Percentiles rank a stretch among this genome's conserved stretches.
Conservation (phyloP, 2,888 invertebrate species). For the Dolomedes plantarius region DNA sequence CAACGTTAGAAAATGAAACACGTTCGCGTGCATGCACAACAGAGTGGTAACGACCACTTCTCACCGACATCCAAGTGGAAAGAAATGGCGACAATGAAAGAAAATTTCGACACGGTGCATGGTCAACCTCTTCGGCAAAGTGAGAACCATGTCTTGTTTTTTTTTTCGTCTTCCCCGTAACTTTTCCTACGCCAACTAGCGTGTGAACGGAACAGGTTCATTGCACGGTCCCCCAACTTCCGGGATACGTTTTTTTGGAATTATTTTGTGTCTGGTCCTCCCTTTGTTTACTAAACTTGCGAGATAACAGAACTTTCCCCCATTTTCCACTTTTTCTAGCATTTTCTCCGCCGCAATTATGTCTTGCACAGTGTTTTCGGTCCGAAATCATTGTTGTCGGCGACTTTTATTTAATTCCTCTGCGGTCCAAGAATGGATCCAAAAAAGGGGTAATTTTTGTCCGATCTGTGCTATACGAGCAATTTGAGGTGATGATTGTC, state of each 20-base stretch:
- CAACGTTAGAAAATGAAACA: background rate
- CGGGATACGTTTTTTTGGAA: slow-evolving; percentile 19
- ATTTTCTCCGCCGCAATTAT: background rate
- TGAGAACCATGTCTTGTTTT: background rate
- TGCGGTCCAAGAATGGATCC: too few species aligned
- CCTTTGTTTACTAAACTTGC: background rate
- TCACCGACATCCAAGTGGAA: background rate
- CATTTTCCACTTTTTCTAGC: background rate
- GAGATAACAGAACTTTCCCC: background rate
- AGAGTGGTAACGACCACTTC: background rate
- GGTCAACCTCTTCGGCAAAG: background rate
- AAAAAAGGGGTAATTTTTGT: too few species aligned
- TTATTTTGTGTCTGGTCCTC: slow-evolving; percentile 5
- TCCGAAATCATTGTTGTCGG: background rate
- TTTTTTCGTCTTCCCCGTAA: background rate
- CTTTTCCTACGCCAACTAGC: slow-evolving; percentile 21
- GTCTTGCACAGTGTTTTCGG: background rate
- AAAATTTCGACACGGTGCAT: slow-evolving; percentile 28
- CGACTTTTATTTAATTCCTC: too few species aligned
- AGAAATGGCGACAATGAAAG: slow-evolving; percentile 2
- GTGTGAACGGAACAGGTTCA: slow-evolving; percentile 47
- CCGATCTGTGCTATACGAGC: too few species aligned
- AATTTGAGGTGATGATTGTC: too few species aligned
- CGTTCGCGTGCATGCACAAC: background rate
- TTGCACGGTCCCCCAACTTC: slow-evolving; percentile 17